phyloP scores from a whole-genome alignment of 2,113 vertebrate species.

The Accipiter virgatus region DNA sequence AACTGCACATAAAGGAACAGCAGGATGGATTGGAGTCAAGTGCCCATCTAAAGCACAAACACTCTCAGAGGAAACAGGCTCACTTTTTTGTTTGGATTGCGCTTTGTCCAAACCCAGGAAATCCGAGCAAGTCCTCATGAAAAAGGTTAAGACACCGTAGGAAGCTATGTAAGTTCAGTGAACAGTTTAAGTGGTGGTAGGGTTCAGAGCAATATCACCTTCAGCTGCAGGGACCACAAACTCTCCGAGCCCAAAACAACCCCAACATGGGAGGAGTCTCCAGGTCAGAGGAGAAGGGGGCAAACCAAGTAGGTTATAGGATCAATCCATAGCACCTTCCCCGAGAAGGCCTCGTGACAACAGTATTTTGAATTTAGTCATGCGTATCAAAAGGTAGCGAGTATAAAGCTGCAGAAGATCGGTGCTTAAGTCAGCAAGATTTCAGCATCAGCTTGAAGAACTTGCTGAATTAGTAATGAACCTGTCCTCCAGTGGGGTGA shows the following conservation, averaged over 20 bases:
- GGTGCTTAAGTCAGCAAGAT: background rate
- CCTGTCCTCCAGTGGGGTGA: background rate
- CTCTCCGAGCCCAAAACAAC: background rate
- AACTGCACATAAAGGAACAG: constrained; percentile 40
- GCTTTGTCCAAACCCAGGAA: constrained; percentile 17
- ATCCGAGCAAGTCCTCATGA: background rate
- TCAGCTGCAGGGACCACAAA: background rate
- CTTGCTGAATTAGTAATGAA: background rate
- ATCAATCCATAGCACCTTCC: background rate
- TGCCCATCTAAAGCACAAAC: background rate
- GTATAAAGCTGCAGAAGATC: background rate
- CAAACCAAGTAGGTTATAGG: background rate
- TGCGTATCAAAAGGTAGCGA: background rate
- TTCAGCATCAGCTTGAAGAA: background rate
- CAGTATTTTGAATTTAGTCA: background rate
- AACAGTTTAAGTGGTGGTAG: background rate
- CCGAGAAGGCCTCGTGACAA: rapidly evolving
- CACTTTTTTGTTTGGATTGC: background rate
- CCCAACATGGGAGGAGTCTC: rapidly evolving
- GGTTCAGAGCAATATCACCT: background rate
- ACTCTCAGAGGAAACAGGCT: background rate
- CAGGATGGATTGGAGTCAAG: constrained; percentile 8
- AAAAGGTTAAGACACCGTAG: constrained; percentile 15
- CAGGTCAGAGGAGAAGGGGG: background rate
- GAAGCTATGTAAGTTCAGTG: constrained; percentile 2